phyloP scores from a whole-genome alignment of 2,113 vertebrate species.

The Probosciger aterrimus region DNA sequence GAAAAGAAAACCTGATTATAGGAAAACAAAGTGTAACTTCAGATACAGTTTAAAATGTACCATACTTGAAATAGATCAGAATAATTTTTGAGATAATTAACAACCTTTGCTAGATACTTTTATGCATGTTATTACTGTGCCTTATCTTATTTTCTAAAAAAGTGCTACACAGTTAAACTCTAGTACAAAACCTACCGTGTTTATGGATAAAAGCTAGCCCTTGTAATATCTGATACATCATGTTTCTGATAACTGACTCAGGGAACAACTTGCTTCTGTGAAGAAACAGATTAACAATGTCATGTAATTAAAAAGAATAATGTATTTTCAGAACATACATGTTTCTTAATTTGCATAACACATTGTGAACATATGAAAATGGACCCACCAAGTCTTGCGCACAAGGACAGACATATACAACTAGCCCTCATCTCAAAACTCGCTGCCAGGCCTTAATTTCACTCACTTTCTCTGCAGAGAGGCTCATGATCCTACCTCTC shows the following conservation, averaged over 20 bases:
- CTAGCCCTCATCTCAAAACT: not conserved
- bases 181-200: slow-evolving; percentile 85
- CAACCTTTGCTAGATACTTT: not conserved
- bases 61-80: not conserved
- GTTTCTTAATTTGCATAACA: not conserved
- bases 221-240: slow-evolving; percentile 98
- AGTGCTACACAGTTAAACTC: not conserved
- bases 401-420: not conserved
- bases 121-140: not conserved
- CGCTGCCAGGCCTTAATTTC: not conserved
- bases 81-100: not conserved
- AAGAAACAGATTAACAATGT: slow-evolving; percentile 72
- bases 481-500: not conserved
- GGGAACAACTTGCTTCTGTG: slow-evolving; percentile 95
- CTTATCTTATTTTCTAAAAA: not conserved
- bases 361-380: not conserved
- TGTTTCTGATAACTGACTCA: slow-evolving; percentile 97
- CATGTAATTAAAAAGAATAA: not conserved
- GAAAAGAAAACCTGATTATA: not conserved
- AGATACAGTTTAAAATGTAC: not conserved
- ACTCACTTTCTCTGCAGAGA: not conserved
- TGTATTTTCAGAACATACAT: accelerated
- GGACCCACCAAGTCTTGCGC: not conserved
- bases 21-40: not conserved
- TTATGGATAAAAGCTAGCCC: slow-evolving; percentile 98